Base-by-base conservation (phyloP, 2,888 invertebrate genomes). In the Habrosyne pyritoides region DNA sequence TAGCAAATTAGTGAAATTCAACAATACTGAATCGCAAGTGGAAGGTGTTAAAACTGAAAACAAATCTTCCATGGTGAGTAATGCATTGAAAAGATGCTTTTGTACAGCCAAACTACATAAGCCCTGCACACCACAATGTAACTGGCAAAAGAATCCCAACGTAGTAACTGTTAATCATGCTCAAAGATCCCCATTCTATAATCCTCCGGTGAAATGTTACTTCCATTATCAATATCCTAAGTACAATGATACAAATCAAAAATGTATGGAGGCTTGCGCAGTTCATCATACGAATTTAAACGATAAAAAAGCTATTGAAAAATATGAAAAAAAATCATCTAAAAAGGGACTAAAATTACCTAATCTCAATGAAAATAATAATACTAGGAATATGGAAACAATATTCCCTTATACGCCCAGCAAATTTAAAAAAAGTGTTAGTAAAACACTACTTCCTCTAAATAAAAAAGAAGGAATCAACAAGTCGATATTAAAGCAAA, bases 61-160 rank as follows among this genome's bases (percentile, higher is more conserved):
- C 28, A 77, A 68, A 63, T 61, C 63, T 22, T 66, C 71, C 2
- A 57, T 65, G 47, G 59, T 65, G 18, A 61, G 58, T 22, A 71
- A 73, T 53, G 28, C 60, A 21, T 64, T 84, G 36, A 79, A 74
- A 62, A 73, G 75, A 64, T 81, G 81, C 61, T 79, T 82, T 56
- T 83, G 81, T 63, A 73, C 75, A 10, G 59, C 73, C 7, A 74
- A 75, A 63, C 58, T 76, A 36, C 73, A 71, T 24, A 74, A 65
- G 12, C 10, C 28, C 14, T 10, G 8, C 28, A 14, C 18, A 18
- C 50, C 30, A 5, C 18, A 50, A 12, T 12, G 12, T 18, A 18
- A 18, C 28, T 10, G 28, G 18, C 42, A 42, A 18, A 42, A 14
- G 2, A 4, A 3, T 36, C 2, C 14, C 7, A 36, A 18, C 10